These are phyloP conservation scores for Hemaris fuciformis DNA, from an alignment of 2,888 invertebrate genomes.

Conservation along the genomic window DNA sequence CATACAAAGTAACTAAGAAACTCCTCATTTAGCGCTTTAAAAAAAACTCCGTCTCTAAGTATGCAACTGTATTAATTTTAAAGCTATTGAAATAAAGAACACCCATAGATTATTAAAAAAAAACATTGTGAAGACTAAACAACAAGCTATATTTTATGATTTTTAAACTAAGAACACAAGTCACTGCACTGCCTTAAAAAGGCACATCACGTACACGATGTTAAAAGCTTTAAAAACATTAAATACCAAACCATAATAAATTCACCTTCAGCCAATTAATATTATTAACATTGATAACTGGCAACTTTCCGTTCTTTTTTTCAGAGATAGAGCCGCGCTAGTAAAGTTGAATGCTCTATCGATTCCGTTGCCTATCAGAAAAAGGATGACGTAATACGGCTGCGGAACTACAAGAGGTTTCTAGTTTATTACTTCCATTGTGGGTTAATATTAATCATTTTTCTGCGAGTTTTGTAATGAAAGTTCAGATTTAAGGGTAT, in stretches of 20 bases:
- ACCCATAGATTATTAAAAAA: too few species aligned
- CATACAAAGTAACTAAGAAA: too few species aligned
- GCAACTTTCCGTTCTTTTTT: not conserved
- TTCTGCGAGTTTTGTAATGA: not conserved
- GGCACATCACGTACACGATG: not conserved
- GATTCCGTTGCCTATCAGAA: conserved; percentile 29
- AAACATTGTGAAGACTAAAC: too few species aligned
- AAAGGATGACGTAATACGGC: conserved; percentile 21
- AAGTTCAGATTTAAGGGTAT: not conserved
- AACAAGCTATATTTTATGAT: too few species aligned
- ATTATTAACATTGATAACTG: not conserved
- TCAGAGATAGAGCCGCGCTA: not conserved
- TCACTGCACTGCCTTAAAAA: not conserved
- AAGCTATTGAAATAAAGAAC: too few species aligned
- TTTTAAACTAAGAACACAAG: too few species aligned
- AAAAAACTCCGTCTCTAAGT: too few species aligned
- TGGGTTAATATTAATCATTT: not conserved
- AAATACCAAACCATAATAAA: not conserved
- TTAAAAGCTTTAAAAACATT: not conserved
- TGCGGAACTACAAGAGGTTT: conserved; percentile 1
- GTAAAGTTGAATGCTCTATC: conserved; percentile 39
- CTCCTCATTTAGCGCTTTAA: too few species aligned
- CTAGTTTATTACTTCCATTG: not conserved
- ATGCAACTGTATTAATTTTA: too few species aligned
- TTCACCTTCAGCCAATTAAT: not conserved